Percentiles rank a stretch among this genome's conserved stretches.
These are phyloP conservation scores for Phasia obesa DNA, from an alignment of 2,888 invertebrate genomes.

Conservation along the genomic window DNA sequence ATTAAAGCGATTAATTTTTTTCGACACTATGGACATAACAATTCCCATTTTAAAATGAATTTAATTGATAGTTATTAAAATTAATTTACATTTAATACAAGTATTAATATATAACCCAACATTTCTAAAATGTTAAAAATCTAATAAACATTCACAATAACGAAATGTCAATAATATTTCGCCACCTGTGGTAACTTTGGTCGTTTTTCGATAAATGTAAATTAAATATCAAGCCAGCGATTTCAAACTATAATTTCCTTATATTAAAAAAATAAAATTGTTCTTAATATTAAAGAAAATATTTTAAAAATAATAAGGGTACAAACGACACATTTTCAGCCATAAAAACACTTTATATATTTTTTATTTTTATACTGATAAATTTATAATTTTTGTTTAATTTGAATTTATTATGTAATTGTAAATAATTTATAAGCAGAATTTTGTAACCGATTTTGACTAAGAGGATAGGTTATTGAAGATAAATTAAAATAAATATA, in stretches of 20 bases:
- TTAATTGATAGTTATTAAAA: slow-evolving; percentile 60
- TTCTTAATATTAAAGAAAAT: no score
- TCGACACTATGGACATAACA: slow-evolving; percentile 84
- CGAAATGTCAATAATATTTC: slow-evolving; percentile 1
- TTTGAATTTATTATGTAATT: no score
- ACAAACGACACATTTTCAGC: no score
- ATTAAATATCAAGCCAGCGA: not conserved
- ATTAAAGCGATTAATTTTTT: slow-evolving; percentile 87
- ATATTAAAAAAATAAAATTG: no score
- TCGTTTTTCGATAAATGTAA: not conserved
- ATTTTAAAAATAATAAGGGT: no score
- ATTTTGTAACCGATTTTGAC: no score
- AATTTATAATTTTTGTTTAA: no score
- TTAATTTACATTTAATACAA: not conserved
- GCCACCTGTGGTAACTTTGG: not conserved
- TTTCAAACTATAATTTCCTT: not conserved
- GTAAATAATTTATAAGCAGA: no score
- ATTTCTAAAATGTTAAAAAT: slow-evolving; percentile 9
- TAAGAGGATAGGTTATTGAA: no score
- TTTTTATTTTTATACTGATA: no score
- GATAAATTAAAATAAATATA: no score
- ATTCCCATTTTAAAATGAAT: slow-evolving; percentile 85
- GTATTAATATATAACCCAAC: slow-evolving; percentile 45
- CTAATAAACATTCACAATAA: slow-evolving; percentile 49
- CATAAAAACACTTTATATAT: no score